A percentile compares a stretch with the other conserved stretches of the same genome.
Evolutionary conservation across 2,113 vertebrate genomes (phyloP).

Genomic region (Myrmecophaga tridactyla): DNA sequence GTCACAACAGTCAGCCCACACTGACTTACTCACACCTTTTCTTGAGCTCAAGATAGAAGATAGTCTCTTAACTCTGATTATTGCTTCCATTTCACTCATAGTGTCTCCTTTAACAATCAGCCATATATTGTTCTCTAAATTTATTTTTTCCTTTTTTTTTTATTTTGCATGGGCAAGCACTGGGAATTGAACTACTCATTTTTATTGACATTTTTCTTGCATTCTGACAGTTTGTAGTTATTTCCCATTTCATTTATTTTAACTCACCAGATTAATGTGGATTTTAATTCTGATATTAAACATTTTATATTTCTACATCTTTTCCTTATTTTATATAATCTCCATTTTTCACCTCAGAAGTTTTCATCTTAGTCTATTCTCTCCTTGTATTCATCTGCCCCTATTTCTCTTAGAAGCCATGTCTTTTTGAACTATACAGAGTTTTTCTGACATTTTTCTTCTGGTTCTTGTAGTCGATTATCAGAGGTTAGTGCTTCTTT

Average conservation of each 20-base stretch:
- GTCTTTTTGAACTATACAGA: not conserved
- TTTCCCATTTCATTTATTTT: not conserved
- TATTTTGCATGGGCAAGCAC: too few relatives aligned
- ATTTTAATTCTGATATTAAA: slow-evolving; percentile 16
- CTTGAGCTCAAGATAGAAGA: not conserved
- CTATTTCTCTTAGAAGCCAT: not conserved
- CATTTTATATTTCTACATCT: not conserved
- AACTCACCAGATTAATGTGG: not conserved
- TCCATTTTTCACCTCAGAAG: not conserved
- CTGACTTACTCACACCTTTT: not conserved
- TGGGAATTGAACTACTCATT: too few relatives aligned
- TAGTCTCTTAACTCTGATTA: not conserved
- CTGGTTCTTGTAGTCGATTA: not conserved
- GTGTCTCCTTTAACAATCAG: not conserved
- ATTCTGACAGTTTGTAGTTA: not conserved
- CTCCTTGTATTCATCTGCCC: not conserved
- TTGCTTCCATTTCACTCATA: not conserved
- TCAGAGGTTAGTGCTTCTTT: not conserved
- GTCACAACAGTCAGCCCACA: not conserved
- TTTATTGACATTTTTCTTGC: not conserved
- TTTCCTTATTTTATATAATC: not conserved
- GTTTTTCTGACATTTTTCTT: slow-evolving; percentile 29
- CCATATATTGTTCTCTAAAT: not conserved
- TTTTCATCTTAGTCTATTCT: not conserved
- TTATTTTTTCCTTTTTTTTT: too few relatives aligned